Evolutionary conservation across 2,113 vertebrate genomes (phyloP), one percentile per base, ranked within the genome.

Genomic region (Dascyllus trimaculatus): DNA sequence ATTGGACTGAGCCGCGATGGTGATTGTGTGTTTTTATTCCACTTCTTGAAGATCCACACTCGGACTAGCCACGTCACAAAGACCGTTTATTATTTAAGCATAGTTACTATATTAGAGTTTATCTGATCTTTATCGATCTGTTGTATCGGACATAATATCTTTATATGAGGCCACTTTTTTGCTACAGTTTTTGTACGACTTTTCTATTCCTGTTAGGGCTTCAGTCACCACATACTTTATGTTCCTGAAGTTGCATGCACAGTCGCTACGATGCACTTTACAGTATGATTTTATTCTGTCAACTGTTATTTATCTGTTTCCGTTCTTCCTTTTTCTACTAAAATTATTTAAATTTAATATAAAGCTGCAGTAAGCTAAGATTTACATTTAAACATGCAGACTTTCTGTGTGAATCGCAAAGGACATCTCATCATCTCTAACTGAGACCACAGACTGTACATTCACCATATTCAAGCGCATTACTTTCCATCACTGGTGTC

Each of bases 151-250:
- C n/a, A 73, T 53, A 13, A 59, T 49, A 72, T 76, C 56, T 85
- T 75, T 80, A 66, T 78, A 73, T 73, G 18, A 82, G 51, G 66
- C 22, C 71, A 68, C 68, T 58, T 71, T 59, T 82, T 84, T 83
- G 77, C 64, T 82, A 62, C 73, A 43, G 70, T 75, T 84, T 90
- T 89, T 87, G 11, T 89, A 87, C 71, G 26, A 78, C 80, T 87
- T 89, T 86, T 88, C 22, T 84, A 86, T 82, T 60, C 13, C 53
- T 71, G 59, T 64, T 49, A 11, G 11, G 43, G 24, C 21, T 59
- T 76, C 71, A 21, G 59, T 75, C 52, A 4, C 61, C 48, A 40
- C 57, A 21, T 65, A 48, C 78, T 74, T 74, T 80, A 74, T 64
- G 68, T 77, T 53, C 46, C 24, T 76, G 9, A 1, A 24, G 75